A percentile compares a stretch with the other conserved stretches of the same genome.
Conservation (phyloP, 2,888 invertebrate genomes). For the Pantelozetes paolii region DNA sequence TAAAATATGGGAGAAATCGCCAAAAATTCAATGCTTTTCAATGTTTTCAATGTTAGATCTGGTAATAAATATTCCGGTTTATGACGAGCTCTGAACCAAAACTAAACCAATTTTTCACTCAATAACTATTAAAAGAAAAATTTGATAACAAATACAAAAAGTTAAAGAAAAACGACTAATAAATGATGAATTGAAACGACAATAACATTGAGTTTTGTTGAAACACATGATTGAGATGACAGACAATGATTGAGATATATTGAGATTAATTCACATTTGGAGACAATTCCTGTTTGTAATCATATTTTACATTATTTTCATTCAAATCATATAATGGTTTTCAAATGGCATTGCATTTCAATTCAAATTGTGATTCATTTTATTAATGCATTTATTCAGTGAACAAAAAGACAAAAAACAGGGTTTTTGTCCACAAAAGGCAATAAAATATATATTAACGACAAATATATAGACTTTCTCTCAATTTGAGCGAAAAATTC, state of each 20-base stretch:
- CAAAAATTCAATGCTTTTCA: conserved; percentile 11
- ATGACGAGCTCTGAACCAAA: conserved; percentile 30
- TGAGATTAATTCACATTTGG: conserved; percentile 11
- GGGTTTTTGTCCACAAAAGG: conserved; percentile 22
- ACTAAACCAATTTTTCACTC: conserved; percentile 35
- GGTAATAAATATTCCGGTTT: conserved; percentile 31
- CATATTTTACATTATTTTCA: not conserved
- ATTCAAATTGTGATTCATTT: not conserved
- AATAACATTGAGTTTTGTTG: conserved; percentile 23
- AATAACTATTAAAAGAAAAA: conserved; percentile 2
- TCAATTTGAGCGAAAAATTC: conserved; percentile 16
- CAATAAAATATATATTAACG: not conserved
- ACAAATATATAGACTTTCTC: conserved; percentile 30
- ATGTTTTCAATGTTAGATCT: not conserved
- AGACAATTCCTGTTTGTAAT: not conserved
- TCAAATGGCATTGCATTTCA: not conserved
- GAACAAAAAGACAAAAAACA: not conserved
- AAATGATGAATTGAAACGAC: conserved; percentile 7
- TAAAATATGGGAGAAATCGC: not conserved
- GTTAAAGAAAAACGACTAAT: not conserved
- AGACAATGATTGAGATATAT: conserved; percentile 34
- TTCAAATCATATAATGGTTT: conserved; percentile 27
- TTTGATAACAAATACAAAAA: not conserved
- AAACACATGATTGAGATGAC: conserved; percentile 29
- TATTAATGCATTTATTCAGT: not conserved